Base-by-base conservation (phyloP, 30 jellyfish, hydroid and myxozoan genomes). In the Pseudorhiza aurosa region DNA sequence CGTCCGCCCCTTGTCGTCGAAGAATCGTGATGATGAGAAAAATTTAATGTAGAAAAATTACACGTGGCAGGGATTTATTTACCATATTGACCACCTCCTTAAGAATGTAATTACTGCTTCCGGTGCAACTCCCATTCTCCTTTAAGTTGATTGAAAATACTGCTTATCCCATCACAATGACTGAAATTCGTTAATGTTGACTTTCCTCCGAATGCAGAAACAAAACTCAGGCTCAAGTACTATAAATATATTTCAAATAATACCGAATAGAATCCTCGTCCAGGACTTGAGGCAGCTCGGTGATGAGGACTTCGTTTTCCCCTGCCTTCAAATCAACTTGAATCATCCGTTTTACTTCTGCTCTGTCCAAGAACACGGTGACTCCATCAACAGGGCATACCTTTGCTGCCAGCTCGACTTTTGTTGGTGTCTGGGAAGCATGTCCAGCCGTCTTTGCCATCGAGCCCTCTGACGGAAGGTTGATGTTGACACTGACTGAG, bases 281-380 rank as follows among this genome's bases (percentile, higher is more conserved):
- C 56, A 85, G 72, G 44, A 82, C 93, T 1, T 59, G 21, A 12
- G 99, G 97, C 72, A 93, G 47, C 35, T 83, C 95, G 21, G 84
- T 81, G 27, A 93, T 51, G n/a, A 87, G 60, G 32, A 87, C 81
- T 56, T 93, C 99, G 49, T 40, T 65, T 43, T 87, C 90, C 10
- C 95, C 95, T 5, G 35, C 62, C 1, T 18, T 71, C 3, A 70
- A 70, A 28, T 49, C 72, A 7, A 83, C 93, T 5, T 76, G 84
- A 37, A 85, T 82, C 12, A 69, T 21, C n/a, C 97, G 71, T 28
- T 82, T 81, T 19, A 93, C 99, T 81, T 93, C 99, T 4, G 99
- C 99, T 32, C 95, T 65, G 74, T 93, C 99, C 9, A 81, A 45
- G 71, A 93, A 93, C 21, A 93, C 99, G 8, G 99, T 93, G 26